Evolutionary conservation across 2,888 invertebrate species (phyloP), one percentile per base, ranked within the genome.

Genomic region (Spisula solida): DNA sequence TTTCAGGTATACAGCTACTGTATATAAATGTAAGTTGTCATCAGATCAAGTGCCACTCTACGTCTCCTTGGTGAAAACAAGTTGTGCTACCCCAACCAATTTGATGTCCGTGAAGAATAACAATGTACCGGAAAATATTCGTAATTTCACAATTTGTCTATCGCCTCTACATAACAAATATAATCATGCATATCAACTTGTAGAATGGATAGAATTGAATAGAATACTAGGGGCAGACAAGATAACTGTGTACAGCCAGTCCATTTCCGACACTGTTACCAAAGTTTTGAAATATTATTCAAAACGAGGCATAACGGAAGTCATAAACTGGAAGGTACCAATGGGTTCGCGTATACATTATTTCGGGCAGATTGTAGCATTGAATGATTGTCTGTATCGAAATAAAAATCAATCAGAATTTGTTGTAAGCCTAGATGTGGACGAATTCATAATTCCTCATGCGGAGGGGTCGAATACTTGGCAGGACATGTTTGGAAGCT

Each of bases 371-470:
- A 88, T 96, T 79, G 93, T 95, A 8, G 94, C 96, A 10, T 93
- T 96, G 83, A 96, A 96, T 90, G 96, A 96, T 91, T 96, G 96
- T 91, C 92, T 96, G 1, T 95, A 95, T 88, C 90, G 96, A 81
- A 92, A 93, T 83, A 93, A 93, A 88, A 84, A 93, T 75, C 47
- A 85, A 48, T 93, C 93, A 48, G 88, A 94, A 51, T 96, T 94
- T 87, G 81, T 96, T n/a, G 95, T 95, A 8, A 95, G 94, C 87
- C 88, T 94, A 80, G 96, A 96, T 89, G 70, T 96, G 25, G 96
- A 96, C 87, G 96, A 96, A 89, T 95, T 96, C 84, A 94, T 96
- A 56, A 94, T 96, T 31, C 96, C 96, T 0, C 89, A 79, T 75
- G 48, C 75, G 10, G 29, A 75, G 18, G 14, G 20, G 1, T n/a